Evolutionary conservation across 2,888 invertebrate species (phyloP), one percentile per base, ranked within the genome.

Genomic region (Sesia bembeciformis): DNA sequence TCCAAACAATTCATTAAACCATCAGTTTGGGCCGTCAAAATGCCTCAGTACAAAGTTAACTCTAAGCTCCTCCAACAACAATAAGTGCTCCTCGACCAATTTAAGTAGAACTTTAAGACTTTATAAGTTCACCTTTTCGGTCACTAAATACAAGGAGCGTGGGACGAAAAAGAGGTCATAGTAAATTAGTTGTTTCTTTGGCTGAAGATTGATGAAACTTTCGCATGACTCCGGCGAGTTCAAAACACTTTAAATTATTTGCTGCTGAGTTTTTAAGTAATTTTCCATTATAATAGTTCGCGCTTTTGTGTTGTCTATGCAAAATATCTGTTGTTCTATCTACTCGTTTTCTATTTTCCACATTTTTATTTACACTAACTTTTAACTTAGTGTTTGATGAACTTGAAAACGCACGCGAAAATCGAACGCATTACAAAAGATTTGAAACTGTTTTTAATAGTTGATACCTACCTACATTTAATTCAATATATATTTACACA

Each of bases 121-220:
- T 39, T 39, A 50, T 4, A 6, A 74, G 72, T 71, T 69, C 65
- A 63, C 64, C 58, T 58, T 58, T 60, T 63, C 64, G 60, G 59
- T 57, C 67, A 60, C 61, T 60, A 54, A 58, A 56, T 51, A 59
- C 51, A 57, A 61, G 58, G 56, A 55, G 56, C 57, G 58, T 53
- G 59, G 63, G 56, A 56, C 57, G 60, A 55, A 58, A 58, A 57
- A 58, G 61, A 59, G 72, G 63, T 62, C 71, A 70, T 62, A 60
- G 63, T 72, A 70, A 68, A 67, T 70, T 68, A 72, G 68, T 72
- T 68, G 66, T 68, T 68, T 64, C 68, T 66, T 66, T 63, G 66
- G 62, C 65, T 65, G 61, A 68, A 72, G 74, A 75, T 73, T 74
- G 73, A 76, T 74, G 68, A 62, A 65, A 67, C 65, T 67, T 70